Conservation (phyloP, 2,113 vertebrate genomes). For the Pyxicephalus adspersus region DNA sequence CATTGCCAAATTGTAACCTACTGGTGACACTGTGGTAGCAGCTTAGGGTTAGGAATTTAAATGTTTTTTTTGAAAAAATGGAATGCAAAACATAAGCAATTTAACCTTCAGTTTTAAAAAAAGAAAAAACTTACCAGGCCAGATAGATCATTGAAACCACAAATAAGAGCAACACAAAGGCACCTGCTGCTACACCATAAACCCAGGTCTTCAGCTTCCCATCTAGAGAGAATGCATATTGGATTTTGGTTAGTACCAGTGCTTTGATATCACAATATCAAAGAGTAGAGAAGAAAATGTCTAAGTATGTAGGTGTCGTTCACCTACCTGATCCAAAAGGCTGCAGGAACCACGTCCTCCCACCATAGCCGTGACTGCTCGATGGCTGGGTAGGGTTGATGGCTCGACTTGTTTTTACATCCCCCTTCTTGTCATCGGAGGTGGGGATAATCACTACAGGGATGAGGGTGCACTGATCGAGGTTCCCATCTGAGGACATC, state of each 20-base stretch:
- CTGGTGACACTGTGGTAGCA: neutral
- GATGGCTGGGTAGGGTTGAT: conserved; percentile 86
- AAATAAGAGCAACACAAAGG: conserved; percentile 96
- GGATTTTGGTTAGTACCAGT: conserved; percentile 67
- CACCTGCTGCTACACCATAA: conserved; percentile 94
- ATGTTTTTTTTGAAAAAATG: too few species aligned
- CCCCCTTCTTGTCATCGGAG: conserved; percentile 83
- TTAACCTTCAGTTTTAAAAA: too few species aligned
- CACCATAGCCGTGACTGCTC: conserved; percentile 78
- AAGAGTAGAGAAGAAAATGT: too few species aligned
- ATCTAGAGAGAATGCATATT: conserved; percentile 83
- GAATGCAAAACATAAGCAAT: too few species aligned
- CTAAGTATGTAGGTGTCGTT: neutral
- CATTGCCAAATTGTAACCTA: too few species aligned
- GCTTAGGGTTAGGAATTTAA: too few species aligned
- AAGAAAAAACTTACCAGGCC: conserved; percentile 90
- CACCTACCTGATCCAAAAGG: conserved; percentile 91
- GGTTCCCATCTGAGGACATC: conserved; percentile 81
- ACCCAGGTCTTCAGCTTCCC: conserved; percentile 99
- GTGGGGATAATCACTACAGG: conserved; percentile 91
- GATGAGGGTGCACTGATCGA: conserved; percentile 91
- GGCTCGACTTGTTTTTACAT: conserved; percentile 94
- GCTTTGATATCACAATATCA: neutral
- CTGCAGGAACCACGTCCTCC: conserved; percentile 95
- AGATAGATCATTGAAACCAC: conserved; percentile 99